Evolutionary conservation across 2,797 vertebrate species (phyloP).

Genomic region (Notamacropus eugenii): DNA sequence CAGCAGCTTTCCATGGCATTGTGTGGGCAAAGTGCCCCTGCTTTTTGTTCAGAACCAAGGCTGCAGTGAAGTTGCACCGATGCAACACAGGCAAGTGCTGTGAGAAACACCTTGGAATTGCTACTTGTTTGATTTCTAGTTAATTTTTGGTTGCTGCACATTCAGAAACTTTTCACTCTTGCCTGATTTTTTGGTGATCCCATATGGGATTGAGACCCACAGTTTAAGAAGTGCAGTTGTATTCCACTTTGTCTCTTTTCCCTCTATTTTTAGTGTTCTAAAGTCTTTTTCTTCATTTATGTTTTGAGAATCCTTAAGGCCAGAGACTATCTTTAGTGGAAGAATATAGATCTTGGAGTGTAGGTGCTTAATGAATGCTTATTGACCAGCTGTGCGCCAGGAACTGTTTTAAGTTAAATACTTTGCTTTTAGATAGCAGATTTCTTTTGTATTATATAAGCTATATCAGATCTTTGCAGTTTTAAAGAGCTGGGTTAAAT

Average conservation of each 20-base stretch:
- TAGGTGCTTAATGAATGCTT: neutral
- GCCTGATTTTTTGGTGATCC: too few species aligned
- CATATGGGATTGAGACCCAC: too few species aligned
- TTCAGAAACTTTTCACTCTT: too few species aligned
- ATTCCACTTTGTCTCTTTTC: neutral
- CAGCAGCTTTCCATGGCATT: too few species aligned
- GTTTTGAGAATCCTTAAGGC: neutral
- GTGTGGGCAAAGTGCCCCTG: too few species aligned
- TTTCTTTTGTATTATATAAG: neutral
- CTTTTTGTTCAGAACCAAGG: too few species aligned
- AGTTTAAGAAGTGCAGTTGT: neutral
- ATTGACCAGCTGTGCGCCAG: neutral
- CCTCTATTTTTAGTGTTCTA: neutral
- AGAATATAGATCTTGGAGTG: neutral
- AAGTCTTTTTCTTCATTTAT: neutral
- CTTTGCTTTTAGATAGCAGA: neutral
- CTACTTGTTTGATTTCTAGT: too few species aligned
- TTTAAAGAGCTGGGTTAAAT: neutral
- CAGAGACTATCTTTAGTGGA: neutral
- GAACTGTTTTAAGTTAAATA: neutral
- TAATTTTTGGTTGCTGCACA: too few species aligned
- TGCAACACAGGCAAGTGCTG: too few species aligned
- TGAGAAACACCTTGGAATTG: too few species aligned
- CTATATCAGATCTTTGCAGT: neutral
- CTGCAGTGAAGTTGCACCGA: too few species aligned